Percentiles rank a stretch among this genome's conserved stretches.
Conservation (phyloP, 2,113 vertebrate genomes). For the Pteronura brasiliensis region DNA sequence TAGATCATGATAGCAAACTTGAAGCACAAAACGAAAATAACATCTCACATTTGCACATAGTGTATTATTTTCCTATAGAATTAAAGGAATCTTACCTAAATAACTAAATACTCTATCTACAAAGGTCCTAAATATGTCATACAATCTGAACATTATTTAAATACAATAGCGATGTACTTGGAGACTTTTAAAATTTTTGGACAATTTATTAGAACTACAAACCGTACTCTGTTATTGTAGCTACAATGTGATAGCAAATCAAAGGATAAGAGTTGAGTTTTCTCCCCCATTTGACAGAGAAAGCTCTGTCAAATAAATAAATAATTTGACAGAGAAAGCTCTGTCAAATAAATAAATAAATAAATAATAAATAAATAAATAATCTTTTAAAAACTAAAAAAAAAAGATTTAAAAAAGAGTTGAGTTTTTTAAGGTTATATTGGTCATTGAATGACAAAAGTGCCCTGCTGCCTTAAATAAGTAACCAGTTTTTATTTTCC, state of each 20-base stretch:
- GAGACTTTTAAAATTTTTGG: slow-evolving; percentile 8
- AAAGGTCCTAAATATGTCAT: background rate
- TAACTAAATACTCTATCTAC: background rate
- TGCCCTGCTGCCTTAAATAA: slow-evolving; percentile 16
- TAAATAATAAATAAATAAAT: too few species aligned
- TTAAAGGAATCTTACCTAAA: slow-evolving; percentile 2
- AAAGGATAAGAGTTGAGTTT: background rate
- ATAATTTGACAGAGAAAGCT: too few species aligned
- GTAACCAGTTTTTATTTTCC: background rate
- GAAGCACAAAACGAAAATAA: background rate
- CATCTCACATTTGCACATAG: background rate
- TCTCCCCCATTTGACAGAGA: too few species aligned
- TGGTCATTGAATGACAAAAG: background rate
- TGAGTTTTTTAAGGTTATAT: background rate
- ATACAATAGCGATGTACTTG: background rate
- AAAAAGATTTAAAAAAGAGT: background rate
- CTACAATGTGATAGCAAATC: background rate
- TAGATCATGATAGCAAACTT: background rate
- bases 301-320: too few species aligned
- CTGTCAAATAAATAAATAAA: too few species aligned
- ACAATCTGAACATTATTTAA: background rate
- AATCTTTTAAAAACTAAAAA: too few species aligned
- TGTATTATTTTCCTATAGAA: background rate
- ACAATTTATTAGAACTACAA: slow-evolving; percentile 2
- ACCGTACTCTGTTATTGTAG: background rate